Conservation (phyloP, 2,888 invertebrate genomes). For the Gastrophysa polygoni region DNA sequence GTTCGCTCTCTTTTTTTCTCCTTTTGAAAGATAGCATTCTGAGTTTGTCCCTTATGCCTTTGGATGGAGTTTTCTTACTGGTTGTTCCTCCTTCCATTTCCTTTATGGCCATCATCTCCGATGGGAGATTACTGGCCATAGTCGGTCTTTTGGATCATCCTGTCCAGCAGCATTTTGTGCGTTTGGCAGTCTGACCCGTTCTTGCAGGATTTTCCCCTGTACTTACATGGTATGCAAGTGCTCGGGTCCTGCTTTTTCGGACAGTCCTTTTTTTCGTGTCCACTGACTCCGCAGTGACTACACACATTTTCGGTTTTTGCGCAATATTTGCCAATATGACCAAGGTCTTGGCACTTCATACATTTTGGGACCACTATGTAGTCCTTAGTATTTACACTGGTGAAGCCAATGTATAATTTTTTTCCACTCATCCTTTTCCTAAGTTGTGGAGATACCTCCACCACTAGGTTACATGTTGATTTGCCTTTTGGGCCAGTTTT, state of each 20-base stretch:
- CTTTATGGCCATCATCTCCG: background rate
- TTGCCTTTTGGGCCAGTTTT: background rate
- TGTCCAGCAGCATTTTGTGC: slow-evolving; percentile 1
- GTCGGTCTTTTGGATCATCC: background rate
- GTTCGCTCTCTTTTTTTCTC: background rate
- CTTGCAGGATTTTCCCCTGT: background rate
- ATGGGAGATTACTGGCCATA: slow-evolving; percentile 1
- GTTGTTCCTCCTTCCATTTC: background rate
- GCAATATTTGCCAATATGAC: slow-evolving; percentile 3
- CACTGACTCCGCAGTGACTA: slow-evolving; percentile 1
- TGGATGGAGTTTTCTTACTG: background rate
- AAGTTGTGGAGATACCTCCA: background rate
- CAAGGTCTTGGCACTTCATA: slow-evolving; percentile 8
- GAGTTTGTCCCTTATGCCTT: background rate
- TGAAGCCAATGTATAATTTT: too few relatives aligned
- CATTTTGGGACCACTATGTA: slow-evolving; percentile 11
- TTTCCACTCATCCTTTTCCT: background rate
- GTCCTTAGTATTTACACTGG: background rate
- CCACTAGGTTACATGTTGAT: background rate
- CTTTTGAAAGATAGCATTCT: slow-evolving; percentile 1
- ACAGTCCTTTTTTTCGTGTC: slow-evolving; percentile 3
- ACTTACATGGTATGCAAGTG: background rate
- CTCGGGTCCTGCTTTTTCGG: background rate
- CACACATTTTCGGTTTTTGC: background rate
- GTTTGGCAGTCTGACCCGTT: background rate